Conservation (phyloP, 2,113 vertebrate species). For the Percina caprodes region DNA sequence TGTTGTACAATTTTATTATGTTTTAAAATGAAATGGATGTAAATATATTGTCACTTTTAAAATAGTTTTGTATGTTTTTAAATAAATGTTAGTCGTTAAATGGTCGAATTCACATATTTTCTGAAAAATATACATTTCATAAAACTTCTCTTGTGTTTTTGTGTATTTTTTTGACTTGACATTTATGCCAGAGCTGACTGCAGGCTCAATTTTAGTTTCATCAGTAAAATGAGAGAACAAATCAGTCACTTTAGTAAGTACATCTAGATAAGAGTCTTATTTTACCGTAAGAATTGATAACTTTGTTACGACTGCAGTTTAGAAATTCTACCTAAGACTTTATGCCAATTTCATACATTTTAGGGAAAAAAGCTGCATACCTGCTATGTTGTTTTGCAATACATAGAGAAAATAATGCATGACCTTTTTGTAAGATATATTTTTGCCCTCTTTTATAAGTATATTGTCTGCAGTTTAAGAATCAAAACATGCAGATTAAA, state of each 20-base stretch:
- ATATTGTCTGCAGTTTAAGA: no score
- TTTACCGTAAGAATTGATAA: no score
- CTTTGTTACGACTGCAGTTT: background rate
- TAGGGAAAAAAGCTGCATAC: no score
- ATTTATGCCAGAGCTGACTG: background rate
- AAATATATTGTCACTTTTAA: constrained; percentile 46
- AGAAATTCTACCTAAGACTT: background rate
- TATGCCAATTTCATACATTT: no score
- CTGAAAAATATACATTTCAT: constrained; percentile 65
- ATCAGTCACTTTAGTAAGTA: background rate
- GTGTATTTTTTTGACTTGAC: background rate
- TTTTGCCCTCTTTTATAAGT: no score
- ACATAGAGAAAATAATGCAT: no score
- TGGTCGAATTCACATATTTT: constrained; percentile 30
- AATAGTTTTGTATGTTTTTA: constrained; percentile 47
- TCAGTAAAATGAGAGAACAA: background rate
- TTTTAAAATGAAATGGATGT: constrained; percentile 64
- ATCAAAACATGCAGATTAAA: no score
- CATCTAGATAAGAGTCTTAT: background rate
- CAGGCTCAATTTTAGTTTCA: background rate
- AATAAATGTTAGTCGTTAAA: constrained; percentile 55
- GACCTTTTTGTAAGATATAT: no score
- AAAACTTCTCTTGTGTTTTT: constrained; percentile 21
- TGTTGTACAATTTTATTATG: constrained; percentile 46
- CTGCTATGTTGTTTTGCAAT: no score